These are phyloP conservation scores for Cydia strobilella DNA, from an alignment of 1,140 invertebrate species.

Conservation along the genomic window DNA sequence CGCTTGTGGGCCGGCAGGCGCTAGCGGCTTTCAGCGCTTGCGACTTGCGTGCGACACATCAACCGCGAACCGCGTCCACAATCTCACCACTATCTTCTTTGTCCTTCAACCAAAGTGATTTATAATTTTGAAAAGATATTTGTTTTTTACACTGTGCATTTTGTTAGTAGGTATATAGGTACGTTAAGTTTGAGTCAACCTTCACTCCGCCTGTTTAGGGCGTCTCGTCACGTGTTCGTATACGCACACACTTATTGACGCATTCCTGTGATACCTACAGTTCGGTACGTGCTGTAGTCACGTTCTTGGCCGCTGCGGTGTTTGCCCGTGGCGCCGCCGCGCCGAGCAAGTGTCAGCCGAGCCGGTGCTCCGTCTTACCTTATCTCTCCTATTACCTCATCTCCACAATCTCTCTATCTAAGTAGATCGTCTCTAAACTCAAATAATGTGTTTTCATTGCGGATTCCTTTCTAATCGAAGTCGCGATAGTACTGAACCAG, in stretches of 20 bases:
- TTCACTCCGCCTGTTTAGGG: slow-evolving; percentile 40
- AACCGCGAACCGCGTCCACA: slow-evolving; percentile 24
- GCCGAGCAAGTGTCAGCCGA: slow-evolving; percentile 31
- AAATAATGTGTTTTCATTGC: slow-evolving; percentile 71
- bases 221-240: slow-evolving; percentile 39
- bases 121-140: slow-evolving; percentile 2
- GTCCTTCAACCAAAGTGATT: neutral
- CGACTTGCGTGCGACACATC: slow-evolving; percentile 39
- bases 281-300: slow-evolving; percentile 65
- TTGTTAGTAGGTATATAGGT: neutral
- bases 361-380: slow-evolving; percentile 51
- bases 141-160: neutral
- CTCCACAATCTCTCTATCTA: slow-evolving; percentile 51
- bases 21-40: slow-evolving; percentile 38
- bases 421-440: slow-evolving; percentile 71
- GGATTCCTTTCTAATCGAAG: slow-evolving; percentile 70
- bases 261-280: slow-evolving; percentile 50
- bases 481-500: slow-evolving; percentile 57
- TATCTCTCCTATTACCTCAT: slow-evolving; percentile 55
- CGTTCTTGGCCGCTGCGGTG: slow-evolving; percentile 45
- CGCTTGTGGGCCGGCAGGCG: slow-evolving; percentile 39
- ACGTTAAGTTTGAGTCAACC: slow-evolving; percentile 13
- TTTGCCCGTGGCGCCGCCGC: slow-evolving; percentile 34
- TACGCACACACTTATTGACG: slow-evolving; percentile 38
- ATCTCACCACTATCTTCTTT: slow-evolving; percentile 11